phyloP scores from a whole-genome alignment of 2,888 invertebrate genomes.

The Macropis europaea region DNA sequence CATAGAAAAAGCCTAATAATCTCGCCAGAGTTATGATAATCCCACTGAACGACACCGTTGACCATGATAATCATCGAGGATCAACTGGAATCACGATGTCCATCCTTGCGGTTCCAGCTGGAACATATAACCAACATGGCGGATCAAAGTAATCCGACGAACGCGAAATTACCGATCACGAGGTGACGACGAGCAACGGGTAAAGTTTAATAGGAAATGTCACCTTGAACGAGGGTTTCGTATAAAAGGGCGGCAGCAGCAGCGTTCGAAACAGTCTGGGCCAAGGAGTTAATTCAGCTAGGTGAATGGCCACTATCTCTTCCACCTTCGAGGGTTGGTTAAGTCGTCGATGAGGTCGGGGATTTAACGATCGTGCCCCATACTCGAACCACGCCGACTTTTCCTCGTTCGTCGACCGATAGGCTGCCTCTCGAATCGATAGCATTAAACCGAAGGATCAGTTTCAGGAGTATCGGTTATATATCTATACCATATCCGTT shows the following conservation, averaged over 20 bases:
- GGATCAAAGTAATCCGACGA: conserved; percentile 31
- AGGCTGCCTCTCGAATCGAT: conserved; percentile 39
- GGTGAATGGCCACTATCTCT: conserved; percentile 62
- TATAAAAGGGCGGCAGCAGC: conserved; percentile 32
- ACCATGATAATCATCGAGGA: too few species aligned
- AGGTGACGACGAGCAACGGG: conserved; percentile 43
- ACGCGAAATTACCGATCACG: conserved; percentile 44
- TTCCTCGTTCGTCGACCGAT: conserved; percentile 24
- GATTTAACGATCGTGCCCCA: conserved; percentile 62
- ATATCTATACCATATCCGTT: background rate
- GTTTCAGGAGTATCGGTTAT: conserved; percentile 5
- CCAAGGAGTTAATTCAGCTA: conserved; percentile 57
- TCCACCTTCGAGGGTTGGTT: conserved; percentile 52
- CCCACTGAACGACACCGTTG: too few species aligned
- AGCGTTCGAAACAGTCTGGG: conserved; percentile 56
- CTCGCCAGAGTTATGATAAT: too few species aligned
- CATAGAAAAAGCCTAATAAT: too few species aligned
- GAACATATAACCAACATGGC: conserved; percentile 5
- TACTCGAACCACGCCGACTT: conserved; percentile 46
- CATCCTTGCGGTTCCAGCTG: conserved; percentile 1
- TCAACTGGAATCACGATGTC: too few species aligned
- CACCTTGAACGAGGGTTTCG: conserved; percentile 20
- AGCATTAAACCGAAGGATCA: conserved; percentile 37
- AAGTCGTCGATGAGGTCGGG: conserved; percentile 59
- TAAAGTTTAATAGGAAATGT: conserved; percentile 64